These are phyloP conservation scores for Eupsittula cactorum DNA, from an alignment of 2,113 vertebrate genomes.

Conservation along the genomic window DNA sequence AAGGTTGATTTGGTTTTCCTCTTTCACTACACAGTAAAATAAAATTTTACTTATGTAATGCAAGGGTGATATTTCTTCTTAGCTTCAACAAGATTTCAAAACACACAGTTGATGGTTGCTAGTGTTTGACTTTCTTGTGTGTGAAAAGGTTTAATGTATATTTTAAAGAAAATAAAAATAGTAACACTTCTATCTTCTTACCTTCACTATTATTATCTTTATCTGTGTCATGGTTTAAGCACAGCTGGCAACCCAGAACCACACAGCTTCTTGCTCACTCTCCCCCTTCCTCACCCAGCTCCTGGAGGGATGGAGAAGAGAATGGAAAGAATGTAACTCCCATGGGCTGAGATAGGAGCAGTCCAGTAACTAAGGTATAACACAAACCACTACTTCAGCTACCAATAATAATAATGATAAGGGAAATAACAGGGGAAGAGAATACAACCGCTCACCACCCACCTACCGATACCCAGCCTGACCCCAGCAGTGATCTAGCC, in stretches of 20 bases:
- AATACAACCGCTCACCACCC: no score
- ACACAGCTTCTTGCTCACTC: no score
- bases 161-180: background rate
- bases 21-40: background rate
- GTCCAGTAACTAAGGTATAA: no score
- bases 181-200: background rate
- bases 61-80: background rate
- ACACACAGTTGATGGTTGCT: background rate
- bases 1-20: background rate
- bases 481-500: no score
- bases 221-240: background rate
- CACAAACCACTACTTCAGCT: no score
- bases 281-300: no score
- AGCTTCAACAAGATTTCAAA: background rate
- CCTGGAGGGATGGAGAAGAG: no score
- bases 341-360: no score
- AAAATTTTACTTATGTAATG: background rate
- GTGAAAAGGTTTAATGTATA: background rate
- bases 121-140: background rate
- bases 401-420: no score
- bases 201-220: background rate
- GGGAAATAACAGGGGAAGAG: no score
- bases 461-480: rapidly evolving
- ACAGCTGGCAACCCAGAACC: no score
- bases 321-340: no score